Evolutionary conservation across 2,888 invertebrate genomes (phyloP), one percentile per base, ranked within the genome.

Genomic region (Drosophila cognata): DNA sequence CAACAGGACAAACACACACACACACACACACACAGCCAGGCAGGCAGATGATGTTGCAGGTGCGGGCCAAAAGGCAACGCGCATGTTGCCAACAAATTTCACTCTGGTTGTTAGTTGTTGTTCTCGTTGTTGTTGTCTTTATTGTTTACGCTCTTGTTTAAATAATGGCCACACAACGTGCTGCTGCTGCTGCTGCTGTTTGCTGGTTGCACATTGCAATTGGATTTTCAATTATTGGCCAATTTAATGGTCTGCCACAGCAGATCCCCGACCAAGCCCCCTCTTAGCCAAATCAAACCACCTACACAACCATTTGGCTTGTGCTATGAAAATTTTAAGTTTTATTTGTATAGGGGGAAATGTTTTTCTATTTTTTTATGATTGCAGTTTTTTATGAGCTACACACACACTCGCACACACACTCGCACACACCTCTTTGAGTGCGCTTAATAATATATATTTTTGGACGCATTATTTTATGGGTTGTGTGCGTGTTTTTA

Each of bases 181-280:
- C 74, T 51, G 59, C 60, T 65, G 56, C 18, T 43, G n/a, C 5
- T n/a, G 4, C n/a, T n/a, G 18, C 51, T 31, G 55, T 36, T 38
- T 53, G 53, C 66, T 75, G 81, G 71, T 68, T 75, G 81, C 72
- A 70, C 67, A 64, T 64, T 84, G 81, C 90, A 91, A 84, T 90
- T 86, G 83, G 90, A 90, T 90, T 91, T 91, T 92, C 92, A 92
- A 91, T 92, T 91, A 92, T 92, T 91, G 91, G 89, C 87, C 90
- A 84, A 85, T 91, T 91, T 89, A 91, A 91, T 85, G 89, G 82
- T 83, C 50, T 6, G 41, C 41, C 71, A 18, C 16, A 28, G 46
- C 25, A 46, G 16, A 16, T 46, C 4, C 46, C 16, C 21, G 7
- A 46, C 52, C 48, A 51, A 41, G n/a, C 48, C 0, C 11, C 3